These are phyloP conservation scores for Synodontis membranacea DNA, from an alignment of 2,113 vertebrate genomes.

Conservation along the genomic window DNA sequence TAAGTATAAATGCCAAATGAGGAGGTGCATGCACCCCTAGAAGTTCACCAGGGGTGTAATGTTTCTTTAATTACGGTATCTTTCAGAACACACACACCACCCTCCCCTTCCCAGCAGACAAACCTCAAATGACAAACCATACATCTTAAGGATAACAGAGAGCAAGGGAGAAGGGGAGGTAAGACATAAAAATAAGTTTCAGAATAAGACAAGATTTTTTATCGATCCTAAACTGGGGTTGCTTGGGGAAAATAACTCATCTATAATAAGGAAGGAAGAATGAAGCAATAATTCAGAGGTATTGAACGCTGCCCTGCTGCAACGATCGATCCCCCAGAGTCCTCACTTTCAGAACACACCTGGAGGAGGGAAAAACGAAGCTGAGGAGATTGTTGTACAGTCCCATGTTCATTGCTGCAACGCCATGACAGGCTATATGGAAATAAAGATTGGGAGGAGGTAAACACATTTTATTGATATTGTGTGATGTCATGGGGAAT, in stretches of 20 bases:
- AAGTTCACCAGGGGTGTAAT: neutral
- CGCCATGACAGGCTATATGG: neutral
- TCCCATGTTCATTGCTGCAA: conserved; percentile 76
- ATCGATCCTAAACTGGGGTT: conserved; percentile 81
- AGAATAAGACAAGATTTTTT: conserved; percentile 70
- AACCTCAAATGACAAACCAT: neutral
- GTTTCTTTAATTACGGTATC: neutral
- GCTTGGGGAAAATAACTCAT: conserved; percentile 87
- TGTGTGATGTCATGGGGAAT: neutral
- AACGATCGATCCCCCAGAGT: conserved; percentile 82
- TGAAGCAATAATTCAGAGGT: conserved; percentile 98
- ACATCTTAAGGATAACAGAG: conserved; percentile 36
- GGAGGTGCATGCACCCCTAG: neutral
- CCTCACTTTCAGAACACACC: conserved; percentile 78
- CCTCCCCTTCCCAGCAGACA: neutral
- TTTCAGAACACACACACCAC: neutral
- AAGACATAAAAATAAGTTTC: conserved; percentile 86
- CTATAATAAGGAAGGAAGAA: conserved; percentile 96
- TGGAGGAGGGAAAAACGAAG: conserved; percentile 52
- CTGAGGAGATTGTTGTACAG: conserved; percentile 60
- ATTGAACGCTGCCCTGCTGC: conserved; percentile 88
- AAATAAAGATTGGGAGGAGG: conserved; percentile 1
- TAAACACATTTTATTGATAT: conserved; percentile 24
- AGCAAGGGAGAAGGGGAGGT: neutral
- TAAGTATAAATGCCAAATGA: neutral